phyloP scores from a whole-genome alignment of 1,140 invertebrate species.

The Popillia japonica region DNA sequence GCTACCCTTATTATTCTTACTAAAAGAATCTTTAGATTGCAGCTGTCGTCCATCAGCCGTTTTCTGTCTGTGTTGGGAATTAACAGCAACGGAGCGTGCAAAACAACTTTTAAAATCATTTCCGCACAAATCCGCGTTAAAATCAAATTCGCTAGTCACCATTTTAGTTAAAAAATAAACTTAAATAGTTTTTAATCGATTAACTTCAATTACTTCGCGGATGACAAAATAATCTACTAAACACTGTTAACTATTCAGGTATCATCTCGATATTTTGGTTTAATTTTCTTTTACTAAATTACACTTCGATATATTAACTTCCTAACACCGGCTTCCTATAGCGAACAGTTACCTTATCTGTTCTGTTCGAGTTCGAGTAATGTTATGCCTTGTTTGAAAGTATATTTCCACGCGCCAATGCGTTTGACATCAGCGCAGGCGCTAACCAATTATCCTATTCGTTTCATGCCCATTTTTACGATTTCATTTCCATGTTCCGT shows the following conservation, averaged over 20 bases:
- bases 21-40: slow-evolving; percentile 31
- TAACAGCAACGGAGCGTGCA: slow-evolving; percentile 54
- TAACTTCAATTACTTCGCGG: neutral
- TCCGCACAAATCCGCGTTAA: slow-evolving; percentile 48
- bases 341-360: slow-evolving; percentile 4
- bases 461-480: slow-evolving; percentile 24
- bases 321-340: neutral
- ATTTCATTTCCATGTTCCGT: slow-evolving; percentile 18
- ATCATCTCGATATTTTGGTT: neutral
- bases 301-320: neutral
- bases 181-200: neutral
- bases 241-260: neutral
- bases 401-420: slow-evolving; percentile 40
- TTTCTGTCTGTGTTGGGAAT: slow-evolving; percentile 52
- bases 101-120: slow-evolving; percentile 55
- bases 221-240: neutral
- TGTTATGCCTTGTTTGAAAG: slow-evolving; percentile 35
- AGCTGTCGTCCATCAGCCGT: slow-evolving; percentile 45
- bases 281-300: no score
- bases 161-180: neutral
- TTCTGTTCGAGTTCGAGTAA: slow-evolving; percentile 4
- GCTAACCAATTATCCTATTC: slow-evolving; percentile 17
- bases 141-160: slow-evolving; percentile 41
- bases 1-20: slow-evolving; percentile 31
- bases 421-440: slow-evolving; percentile 4